Evolutionary conservation across 2,888 invertebrate genomes (phyloP).

Genomic region (Hypselothyrea guttata): DNA sequence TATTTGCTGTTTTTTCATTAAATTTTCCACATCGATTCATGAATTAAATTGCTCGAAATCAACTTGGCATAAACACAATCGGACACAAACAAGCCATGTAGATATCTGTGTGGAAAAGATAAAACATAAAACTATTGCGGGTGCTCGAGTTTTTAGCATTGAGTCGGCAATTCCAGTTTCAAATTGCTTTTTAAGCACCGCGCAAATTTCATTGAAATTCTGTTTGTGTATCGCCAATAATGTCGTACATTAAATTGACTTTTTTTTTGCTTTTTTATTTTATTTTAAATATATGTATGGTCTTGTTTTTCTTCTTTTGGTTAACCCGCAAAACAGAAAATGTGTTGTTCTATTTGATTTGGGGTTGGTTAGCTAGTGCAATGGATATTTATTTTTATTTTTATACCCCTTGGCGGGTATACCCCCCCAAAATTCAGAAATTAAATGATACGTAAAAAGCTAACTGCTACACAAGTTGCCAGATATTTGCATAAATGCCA

Average conservation of each 20-base stretch:
- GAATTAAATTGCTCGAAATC: not conserved
- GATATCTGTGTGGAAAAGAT: too few species aligned
- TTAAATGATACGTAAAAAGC: conserved; percentile 65
- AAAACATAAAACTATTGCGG: conserved; percentile 17
- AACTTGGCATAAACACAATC: not conserved
- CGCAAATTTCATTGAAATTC: conserved; percentile 57
- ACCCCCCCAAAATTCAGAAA: conserved; percentile 55
- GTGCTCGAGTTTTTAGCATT: conserved; percentile 34
- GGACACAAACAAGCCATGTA: conserved; percentile 3
- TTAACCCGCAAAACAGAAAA: conserved; percentile 25
- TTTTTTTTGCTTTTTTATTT: conserved; percentile 29
- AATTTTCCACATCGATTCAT: too few species aligned
- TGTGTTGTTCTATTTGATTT: conserved; percentile 39
- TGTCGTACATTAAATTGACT: conserved; percentile 64
- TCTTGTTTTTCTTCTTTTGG: conserved; percentile 9
- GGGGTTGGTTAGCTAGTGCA: conserved; percentile 38
- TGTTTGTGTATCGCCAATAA: conserved; percentile 56
- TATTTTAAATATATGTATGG: conserved; percentile 27
- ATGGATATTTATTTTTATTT: conserved; percentile 56
- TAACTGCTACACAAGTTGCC: conserved; percentile 36
- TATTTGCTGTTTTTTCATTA: too few species aligned
- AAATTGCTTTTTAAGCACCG: conserved; percentile 66
- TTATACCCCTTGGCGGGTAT: conserved; percentile 58
- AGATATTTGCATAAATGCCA: conserved; percentile 57
- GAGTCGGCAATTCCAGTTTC: conserved; percentile 18